A percentile compares a stretch with the other conserved stretches of the same genome.
These are phyloP conservation scores for Sinotaia quadrata DNA, from an alignment of 2,888 invertebrate genomes.

Conservation along the genomic window DNA sequence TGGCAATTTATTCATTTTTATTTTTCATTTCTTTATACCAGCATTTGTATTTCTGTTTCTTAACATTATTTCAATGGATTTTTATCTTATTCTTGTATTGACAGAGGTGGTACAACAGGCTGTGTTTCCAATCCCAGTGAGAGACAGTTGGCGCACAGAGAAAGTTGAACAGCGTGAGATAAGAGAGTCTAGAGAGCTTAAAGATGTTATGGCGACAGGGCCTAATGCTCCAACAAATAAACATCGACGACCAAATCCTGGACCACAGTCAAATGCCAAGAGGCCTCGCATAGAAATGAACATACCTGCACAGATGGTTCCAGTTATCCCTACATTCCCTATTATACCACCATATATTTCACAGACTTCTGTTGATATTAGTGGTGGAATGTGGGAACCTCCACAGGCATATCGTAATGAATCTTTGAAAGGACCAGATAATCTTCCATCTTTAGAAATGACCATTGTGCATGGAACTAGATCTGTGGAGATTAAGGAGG, in stretches of 20 bases:
- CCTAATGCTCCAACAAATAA: too few relatives aligned
- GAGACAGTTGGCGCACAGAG: slow-evolving; percentile 1
- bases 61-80: too few relatives aligned
- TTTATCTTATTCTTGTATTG: background rate
- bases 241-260: background rate
- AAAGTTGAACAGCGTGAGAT: background rate
- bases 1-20: too few relatives aligned
- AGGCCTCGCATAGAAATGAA: slow-evolving; percentile 6
- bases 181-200: background rate
- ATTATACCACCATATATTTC: background rate
- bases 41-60: too few relatives aligned
- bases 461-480: too few relatives aligned
- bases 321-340: background rate
- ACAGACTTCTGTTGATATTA: background rate
- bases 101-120: background rate
- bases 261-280: slow-evolving; percentile 11
- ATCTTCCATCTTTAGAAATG: too few relatives aligned
- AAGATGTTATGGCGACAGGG: background rate
- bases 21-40: too few relatives aligned
- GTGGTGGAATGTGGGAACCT: too few relatives aligned
- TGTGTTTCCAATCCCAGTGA: slow-evolving; percentile 20
- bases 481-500: too few relatives aligned
- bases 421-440: too few relatives aligned
- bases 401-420: too few relatives aligned
- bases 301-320: too few relatives aligned